Base-by-base conservation (phyloP, 2,797 vertebrate genomes). In the Chelmon rostratus region DNA sequence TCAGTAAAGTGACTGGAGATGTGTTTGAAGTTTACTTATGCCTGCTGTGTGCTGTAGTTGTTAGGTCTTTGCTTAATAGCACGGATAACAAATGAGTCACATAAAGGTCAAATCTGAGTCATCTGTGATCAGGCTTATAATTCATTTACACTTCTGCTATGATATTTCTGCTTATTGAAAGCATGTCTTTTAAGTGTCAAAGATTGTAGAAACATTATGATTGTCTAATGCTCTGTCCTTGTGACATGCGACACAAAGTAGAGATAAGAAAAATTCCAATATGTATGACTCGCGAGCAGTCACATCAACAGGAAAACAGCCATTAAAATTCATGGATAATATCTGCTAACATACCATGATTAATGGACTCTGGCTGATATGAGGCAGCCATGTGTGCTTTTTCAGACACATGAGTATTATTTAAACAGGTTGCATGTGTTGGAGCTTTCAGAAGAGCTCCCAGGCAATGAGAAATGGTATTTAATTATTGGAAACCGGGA, bases 11-110 rank as follows among this genome's bases (percentile, higher is more conserved):
- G 25, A 56, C 12, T 73, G 19, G 8, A 53, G 42, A 33, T 54
- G 61, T 10, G 12, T 86, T 75, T 81, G 64, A 81, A 64, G 62
- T 68, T 73, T 47, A 18, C 64, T 38, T 2, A 49, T 33, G 18
- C 13, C 65, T 33, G 40, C 28, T 18, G 7, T 23, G 37, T 67
- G 49, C 21, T 31, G 31, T 0, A 9, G 35, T 11, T 18, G 11
- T 67, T 42, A 0, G 23, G 23, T 64, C 40, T 47, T 58, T 49
- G n/a, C 10, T 50, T 40, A 21, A 42, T 21, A 16, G 16, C 47
- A 67, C 1, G 19, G 5, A 47, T 6, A 28, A 9, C n/a, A 16
- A 62, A 18, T 8, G 12, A 23, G 10, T 28, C 66, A 9, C 19
- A 37, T 0, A 21, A 19, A 70, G 31, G 38, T 68, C 71, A 49